Conservation (phyloP, 2,113 vertebrate genomes). For the Indicator indicator region DNA sequence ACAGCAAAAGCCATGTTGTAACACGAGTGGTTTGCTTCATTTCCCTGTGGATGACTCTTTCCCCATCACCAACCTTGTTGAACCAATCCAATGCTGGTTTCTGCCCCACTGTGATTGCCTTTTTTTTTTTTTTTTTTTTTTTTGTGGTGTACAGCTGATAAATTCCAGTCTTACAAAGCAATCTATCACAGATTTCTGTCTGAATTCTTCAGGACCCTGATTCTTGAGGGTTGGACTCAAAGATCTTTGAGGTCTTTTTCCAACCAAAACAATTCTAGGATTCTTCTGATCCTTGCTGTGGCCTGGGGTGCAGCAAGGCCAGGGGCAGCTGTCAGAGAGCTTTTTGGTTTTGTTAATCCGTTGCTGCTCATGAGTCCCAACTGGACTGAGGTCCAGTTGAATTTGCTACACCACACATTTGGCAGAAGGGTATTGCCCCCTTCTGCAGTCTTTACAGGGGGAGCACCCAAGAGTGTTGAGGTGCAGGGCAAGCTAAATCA, state of each 20-base stretch:
- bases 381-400: accelerated
- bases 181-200: not conserved
- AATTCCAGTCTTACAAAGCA: not conserved
- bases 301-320: not conserved
- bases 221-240: too few species aligned
- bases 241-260: too few species aligned
- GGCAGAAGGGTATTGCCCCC: not conserved
- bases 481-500: not conserved
- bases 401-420: accelerated
- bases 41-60: not conserved
- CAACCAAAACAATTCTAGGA: too few species aligned
- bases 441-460: not conserved
- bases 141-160: not conserved
- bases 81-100: not conserved
- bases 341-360: not conserved
- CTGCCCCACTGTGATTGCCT: not conserved
- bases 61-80: not conserved
- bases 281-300: not conserved
- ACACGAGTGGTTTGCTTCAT: not conserved
- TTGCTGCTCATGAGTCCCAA: accelerated
- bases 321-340: not conserved
- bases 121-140: not conserved
- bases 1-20: not conserved
- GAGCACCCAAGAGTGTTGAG: not conserved
- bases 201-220: not conserved